These are phyloP conservation scores for Tipula confusa DNA, from an alignment of 2,888 invertebrate species.

Conservation along the genomic window DNA sequence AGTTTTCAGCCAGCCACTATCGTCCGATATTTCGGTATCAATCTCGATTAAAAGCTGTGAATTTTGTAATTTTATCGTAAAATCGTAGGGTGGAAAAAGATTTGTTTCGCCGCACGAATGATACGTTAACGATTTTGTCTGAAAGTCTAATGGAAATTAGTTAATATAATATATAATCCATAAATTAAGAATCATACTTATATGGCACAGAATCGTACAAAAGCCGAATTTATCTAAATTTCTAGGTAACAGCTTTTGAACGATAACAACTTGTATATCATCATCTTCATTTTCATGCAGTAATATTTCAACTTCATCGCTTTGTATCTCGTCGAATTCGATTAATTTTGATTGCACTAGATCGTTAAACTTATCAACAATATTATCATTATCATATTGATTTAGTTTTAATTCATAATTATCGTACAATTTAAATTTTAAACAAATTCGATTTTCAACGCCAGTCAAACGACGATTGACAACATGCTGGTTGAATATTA, in stretches of 20 bases:
- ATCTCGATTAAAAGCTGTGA: neutral
- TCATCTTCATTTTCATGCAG: neutral
- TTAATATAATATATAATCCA: neutral
- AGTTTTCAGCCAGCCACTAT: conserved; percentile 42
- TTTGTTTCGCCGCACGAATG: neutral
- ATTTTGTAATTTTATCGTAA: neutral
- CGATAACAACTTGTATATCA: neutral
- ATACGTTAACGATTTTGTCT: neutral
- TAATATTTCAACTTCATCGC: conserved; percentile 15
- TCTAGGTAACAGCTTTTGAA: neutral
- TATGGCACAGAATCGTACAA: neutral
- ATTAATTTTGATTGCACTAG: neutral
- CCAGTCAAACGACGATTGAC: conserved; percentile 68
- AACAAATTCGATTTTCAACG: neutral
- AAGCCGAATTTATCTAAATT: conserved; percentile 1
- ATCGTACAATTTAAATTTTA: neutral
- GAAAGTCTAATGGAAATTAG: neutral
- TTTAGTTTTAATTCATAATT: conserved; percentile 30
- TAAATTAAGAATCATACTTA: too few species aligned
- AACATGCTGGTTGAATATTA: conserved; percentile 64
- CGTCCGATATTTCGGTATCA: neutral
- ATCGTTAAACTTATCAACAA: neutral
- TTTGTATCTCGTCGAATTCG: neutral
- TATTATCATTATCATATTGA: neutral
- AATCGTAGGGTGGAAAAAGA: neutral